Percentiles rank a stretch among this genome's conserved stretches.
phyloP scores from a whole-genome alignment of 2,797 vertebrate genomes.

The Austrolebias charrua region DNA sequence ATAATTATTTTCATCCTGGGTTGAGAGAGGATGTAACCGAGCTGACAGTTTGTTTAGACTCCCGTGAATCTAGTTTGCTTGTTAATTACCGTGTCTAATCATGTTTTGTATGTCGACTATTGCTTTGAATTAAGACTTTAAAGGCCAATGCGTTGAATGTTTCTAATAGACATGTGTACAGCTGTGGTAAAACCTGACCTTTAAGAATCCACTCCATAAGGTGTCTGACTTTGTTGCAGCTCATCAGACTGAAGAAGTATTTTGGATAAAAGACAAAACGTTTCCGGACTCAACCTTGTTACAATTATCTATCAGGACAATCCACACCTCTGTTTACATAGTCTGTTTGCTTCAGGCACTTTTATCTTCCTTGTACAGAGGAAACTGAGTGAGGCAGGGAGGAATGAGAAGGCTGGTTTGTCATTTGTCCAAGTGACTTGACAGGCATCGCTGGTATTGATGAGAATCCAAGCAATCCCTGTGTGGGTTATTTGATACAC shows the following conservation, averaged over 20 bases:
- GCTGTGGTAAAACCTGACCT: background rate
- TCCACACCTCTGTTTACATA: slow-evolving; percentile 4
- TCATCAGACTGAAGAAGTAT: no score
- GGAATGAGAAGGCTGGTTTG: slow-evolving; percentile 5
- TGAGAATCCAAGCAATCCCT: slow-evolving; percentile 22
- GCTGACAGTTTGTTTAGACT: background rate
- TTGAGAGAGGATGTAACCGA: background rate
- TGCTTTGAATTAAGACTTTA: slow-evolving; percentile 3
- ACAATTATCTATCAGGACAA: background rate
- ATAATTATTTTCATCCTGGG: background rate
- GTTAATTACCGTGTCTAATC: slow-evolving; percentile 17
- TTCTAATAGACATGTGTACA: background rate
- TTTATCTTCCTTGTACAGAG: background rate
- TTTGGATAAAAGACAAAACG: no score
- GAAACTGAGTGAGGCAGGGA: background rate
- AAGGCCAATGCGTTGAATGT: background rate
- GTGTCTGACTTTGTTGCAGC: no score
- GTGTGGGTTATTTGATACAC: slow-evolving; percentile 45
- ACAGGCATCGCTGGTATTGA: slow-evolving; percentile 20
- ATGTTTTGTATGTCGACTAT: slow-evolving; percentile 1
- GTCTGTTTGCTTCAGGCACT: background rate
- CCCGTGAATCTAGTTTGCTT: background rate
- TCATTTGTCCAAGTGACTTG: slow-evolving; percentile 5
- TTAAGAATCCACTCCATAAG: background rate
- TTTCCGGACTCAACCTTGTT: no score